These are phyloP conservation scores for Arenaria interpres DNA, from an alignment of 2,113 vertebrate species.

Conservation along the genomic window DNA sequence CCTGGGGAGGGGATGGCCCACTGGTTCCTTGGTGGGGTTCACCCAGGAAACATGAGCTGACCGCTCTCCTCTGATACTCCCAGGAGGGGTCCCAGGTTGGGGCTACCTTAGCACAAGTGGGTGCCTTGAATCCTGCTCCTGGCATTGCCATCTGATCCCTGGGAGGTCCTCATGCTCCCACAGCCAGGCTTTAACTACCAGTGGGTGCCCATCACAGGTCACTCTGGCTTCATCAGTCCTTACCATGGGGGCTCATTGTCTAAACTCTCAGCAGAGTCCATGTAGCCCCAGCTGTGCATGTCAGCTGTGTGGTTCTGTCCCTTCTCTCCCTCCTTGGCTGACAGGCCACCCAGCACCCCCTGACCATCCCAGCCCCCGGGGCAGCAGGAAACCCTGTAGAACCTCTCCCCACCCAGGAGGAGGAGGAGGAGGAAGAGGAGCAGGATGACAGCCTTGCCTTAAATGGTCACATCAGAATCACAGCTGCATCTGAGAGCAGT, in stretches of 20 bases:
- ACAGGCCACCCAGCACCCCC: rapidly evolving
- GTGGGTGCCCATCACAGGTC: not conserved
- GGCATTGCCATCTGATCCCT: not conserved
- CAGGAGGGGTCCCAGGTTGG: too few relatives aligned
- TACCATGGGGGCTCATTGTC: rapidly evolving
- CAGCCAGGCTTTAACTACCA: not conserved
- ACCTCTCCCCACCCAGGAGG: not conserved
- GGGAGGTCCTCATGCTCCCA: not conserved
- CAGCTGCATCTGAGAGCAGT: not conserved
- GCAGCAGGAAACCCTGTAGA: not conserved
- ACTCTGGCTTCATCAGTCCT: not conserved
- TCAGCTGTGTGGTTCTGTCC: not conserved
- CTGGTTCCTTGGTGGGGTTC: not conserved
- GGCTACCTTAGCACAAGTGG: not conserved
- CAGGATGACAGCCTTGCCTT: not conserved
- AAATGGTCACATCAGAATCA: not conserved
- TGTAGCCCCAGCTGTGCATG: not conserved
- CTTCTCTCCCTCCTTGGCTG: not conserved
- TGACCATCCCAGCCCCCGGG: rapidly evolving
- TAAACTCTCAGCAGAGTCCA: not conserved
- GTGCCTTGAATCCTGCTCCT: not conserved
- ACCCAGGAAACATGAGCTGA: not conserved
- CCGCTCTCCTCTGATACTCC: rapidly evolving
- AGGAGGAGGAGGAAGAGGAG: not conserved
- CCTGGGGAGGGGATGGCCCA: not conserved